Conservation (phyloP, 2,888 invertebrate genomes). For the Melieria picta region DNA sequence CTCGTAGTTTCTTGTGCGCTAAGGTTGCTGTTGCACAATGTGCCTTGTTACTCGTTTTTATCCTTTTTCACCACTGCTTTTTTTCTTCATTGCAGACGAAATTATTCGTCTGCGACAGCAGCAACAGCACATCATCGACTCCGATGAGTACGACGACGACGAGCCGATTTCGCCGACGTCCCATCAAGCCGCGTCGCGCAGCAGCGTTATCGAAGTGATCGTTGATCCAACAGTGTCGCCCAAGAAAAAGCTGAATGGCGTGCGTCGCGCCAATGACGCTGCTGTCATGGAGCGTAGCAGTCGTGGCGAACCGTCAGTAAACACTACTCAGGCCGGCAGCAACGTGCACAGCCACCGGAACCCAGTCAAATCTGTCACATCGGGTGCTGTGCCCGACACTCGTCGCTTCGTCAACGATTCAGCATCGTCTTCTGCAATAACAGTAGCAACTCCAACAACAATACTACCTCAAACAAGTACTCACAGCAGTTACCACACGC, state of each 20-base stretch:
- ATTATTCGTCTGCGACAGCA: slow-evolving; percentile 69
- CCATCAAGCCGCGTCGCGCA: background rate
- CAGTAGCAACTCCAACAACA: slow-evolving; percentile 29
- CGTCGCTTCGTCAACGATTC: no score
- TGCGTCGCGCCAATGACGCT: slow-evolving; percentile 37
- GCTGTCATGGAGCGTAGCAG: slow-evolving; percentile 33
- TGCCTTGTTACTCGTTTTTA: background rate
- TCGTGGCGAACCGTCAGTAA: slow-evolving; percentile 28
- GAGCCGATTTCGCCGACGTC: slow-evolving; percentile 16
- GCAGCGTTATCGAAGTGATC: slow-evolving; percentile 5
- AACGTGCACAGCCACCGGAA: no score
- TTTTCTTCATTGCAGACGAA: slow-evolving; percentile 42
- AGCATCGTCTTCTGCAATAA: slow-evolving; percentile 15
- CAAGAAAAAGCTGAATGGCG: slow-evolving; percentile 41
- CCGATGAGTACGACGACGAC: slow-evolving; percentile 66
- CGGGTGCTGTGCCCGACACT: no score
- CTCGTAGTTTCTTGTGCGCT: no score
- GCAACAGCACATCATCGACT: slow-evolving; percentile 66
- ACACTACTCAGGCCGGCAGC: slow-evolving; percentile 2
- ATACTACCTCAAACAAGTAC: slow-evolving; percentile 36
- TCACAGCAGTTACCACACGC: slow-evolving; percentile 3
- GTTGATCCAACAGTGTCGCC: slow-evolving; percentile 37
- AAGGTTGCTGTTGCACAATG: no score
- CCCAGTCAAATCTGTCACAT: no score
- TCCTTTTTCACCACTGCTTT: background rate